Evolutionary conservation across 2,113 vertebrate species (phyloP).

Genomic region (Cricetomys ansorgei): DNA sequence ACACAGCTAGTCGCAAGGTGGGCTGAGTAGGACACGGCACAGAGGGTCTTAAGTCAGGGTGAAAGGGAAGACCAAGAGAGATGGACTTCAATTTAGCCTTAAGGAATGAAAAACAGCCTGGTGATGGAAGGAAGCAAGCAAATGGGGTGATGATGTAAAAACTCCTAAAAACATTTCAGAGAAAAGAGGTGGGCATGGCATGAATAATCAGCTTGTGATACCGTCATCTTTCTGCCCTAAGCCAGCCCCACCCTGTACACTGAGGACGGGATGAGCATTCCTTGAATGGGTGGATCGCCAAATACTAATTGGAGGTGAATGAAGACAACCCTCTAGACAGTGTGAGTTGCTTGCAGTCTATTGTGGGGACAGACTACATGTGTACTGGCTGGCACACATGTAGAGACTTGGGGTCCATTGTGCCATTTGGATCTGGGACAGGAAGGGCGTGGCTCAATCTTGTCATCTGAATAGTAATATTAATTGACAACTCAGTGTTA

Average conservation of each 20-base stretch:
- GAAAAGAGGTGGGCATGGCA: not conserved
- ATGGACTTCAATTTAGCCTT: not conserved
- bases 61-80: not conserved
- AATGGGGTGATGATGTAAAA: not conserved
- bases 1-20: not conserved
- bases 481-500: not conserved
- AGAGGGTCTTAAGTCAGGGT: not conserved
- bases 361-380: not conserved
- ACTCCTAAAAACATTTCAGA: not conserved
- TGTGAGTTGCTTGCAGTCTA: not conserved
- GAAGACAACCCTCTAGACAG: not conserved
- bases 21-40: not conserved
- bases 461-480: not conserved
- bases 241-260: not conserved
- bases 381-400: not conserved
- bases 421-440: not conserved
- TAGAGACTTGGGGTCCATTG: not conserved
- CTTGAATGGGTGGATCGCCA: not conserved
- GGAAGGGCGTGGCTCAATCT: not conserved
- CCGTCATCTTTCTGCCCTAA: not conserved
- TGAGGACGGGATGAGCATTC: not conserved
- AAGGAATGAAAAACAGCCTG: not conserved
- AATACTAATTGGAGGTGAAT: not conserved
- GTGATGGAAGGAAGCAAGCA: too few relatives aligned
- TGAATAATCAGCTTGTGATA: not conserved